Percentiles rank a stretch among this genome's conserved stretches.
phyloP scores from a whole-genome alignment of 2,113 vertebrate genomes.

The Numenius arquata region DNA sequence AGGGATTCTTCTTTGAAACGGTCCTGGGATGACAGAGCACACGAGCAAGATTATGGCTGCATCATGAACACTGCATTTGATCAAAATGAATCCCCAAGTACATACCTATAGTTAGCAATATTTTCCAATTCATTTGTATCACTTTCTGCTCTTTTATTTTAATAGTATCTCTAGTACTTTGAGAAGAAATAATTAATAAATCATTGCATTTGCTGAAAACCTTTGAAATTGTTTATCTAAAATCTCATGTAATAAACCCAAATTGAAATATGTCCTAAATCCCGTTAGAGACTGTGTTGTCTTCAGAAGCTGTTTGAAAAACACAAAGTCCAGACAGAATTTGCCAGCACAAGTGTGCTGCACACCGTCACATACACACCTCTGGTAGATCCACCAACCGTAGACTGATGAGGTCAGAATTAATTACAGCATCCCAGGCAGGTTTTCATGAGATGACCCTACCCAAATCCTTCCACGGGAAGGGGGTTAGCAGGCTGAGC shows the following conservation, averaged over 20 bases:
- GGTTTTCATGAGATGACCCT: not conserved
- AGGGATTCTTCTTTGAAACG: not conserved
- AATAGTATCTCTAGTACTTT: not conserved
- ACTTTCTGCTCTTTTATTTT: not conserved
- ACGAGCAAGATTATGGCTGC: not conserved
- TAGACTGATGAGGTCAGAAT: not conserved
- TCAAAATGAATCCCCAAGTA: not conserved
- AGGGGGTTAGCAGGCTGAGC: not conserved
- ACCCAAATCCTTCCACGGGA: not conserved
- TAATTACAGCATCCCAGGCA: not conserved
- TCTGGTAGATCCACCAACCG: not conserved
- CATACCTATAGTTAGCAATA: not conserved
- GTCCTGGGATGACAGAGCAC: not conserved
- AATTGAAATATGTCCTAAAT: not conserved
- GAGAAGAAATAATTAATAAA: conserved; percentile 14
- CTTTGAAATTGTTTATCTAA: not conserved
- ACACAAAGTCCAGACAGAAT: not conserved
- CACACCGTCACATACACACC: not conserved
- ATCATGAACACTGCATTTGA: conserved; percentile 25
- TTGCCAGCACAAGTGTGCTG: not conserved
- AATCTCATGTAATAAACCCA: not conserved
- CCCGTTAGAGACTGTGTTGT: not conserved
- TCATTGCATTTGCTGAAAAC: not conserved
- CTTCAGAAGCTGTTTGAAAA: not conserved
- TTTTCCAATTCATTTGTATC: not conserved